Conservation (phyloP, 2,888 invertebrate species). For the Apocheima hispidaria region DNA sequence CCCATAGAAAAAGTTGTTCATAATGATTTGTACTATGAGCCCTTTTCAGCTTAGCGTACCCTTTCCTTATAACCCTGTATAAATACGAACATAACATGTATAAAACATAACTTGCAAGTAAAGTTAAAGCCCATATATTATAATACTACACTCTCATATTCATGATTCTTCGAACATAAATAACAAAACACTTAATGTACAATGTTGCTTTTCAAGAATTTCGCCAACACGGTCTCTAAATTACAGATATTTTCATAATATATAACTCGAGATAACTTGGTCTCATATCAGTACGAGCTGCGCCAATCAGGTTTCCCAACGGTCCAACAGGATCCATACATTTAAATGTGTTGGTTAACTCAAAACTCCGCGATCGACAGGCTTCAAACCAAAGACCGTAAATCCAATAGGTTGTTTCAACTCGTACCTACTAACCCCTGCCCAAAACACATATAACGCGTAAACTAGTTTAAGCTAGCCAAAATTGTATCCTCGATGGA, state of each 20-base stretch:
- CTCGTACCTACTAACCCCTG: too few relatives aligned
- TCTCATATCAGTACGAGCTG: background rate
- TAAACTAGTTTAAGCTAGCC: too few relatives aligned
- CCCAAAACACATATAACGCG: too few relatives aligned
- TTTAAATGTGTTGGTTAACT: background rate
- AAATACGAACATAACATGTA: background rate
- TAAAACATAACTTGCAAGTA: background rate
- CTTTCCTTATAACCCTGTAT: too few relatives aligned
- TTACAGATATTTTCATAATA: conserved; percentile 13
- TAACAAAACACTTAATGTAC: conserved; percentile 13
- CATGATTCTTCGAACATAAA: conserved; percentile 15
- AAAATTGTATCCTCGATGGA: too few relatives aligned
- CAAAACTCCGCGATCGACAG: too few relatives aligned
- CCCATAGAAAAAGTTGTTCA: too few relatives aligned
- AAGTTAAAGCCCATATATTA: background rate
- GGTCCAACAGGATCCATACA: background rate
- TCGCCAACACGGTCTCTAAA: conserved; percentile 2
- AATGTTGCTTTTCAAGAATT: conserved; percentile 14
- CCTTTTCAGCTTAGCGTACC: too few relatives aligned
- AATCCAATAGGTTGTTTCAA: too few relatives aligned
- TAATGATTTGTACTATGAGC: too few relatives aligned
- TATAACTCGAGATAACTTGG: background rate
- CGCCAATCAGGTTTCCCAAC: background rate
- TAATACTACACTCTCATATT: conserved; percentile 4
- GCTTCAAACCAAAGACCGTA: too few relatives aligned